Evolutionary conservation across 2,113 vertebrate species (phyloP).

Genomic region (Dasyurus viverrinus): DNA sequence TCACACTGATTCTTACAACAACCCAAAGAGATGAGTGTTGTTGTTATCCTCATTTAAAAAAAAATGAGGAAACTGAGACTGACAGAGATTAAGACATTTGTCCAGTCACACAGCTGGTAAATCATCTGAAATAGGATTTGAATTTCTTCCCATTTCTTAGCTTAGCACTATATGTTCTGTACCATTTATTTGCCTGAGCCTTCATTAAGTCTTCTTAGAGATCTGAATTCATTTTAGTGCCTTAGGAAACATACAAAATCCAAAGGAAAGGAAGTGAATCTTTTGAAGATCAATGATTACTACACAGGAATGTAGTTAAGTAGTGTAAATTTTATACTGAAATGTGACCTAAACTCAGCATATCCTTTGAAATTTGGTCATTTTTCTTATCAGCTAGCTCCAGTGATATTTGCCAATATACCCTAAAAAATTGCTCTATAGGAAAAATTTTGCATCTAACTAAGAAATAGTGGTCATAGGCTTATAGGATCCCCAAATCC

Average conservation of each 20-base stretch:
- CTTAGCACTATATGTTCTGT: not conserved
- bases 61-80: not conserved
- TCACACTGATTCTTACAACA: not conserved
- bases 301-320: not conserved
- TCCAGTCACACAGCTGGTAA: not conserved
- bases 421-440: not conserved
- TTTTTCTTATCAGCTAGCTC: not conserved
- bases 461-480: not conserved
- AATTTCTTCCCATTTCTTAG: not conserved
- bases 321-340: not conserved
- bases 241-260: not conserved
- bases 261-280: not conserved
- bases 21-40: not conserved
- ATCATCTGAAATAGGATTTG: not conserved
- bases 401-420: not conserved
- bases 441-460: not conserved
- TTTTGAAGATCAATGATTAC: not conserved
- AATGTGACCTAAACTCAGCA: not conserved
- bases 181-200: not conserved
- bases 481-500: not conserved
- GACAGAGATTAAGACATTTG: not conserved
- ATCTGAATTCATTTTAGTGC: not conserved
- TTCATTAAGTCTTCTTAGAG: slow-evolving; percentile 14
- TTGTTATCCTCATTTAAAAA: not conserved
- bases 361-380: not conserved